These are phyloP conservation scores for Saccopteryx bilineata DNA, from an alignment of 2,113 vertebrate species.

Conservation along the genomic window DNA sequence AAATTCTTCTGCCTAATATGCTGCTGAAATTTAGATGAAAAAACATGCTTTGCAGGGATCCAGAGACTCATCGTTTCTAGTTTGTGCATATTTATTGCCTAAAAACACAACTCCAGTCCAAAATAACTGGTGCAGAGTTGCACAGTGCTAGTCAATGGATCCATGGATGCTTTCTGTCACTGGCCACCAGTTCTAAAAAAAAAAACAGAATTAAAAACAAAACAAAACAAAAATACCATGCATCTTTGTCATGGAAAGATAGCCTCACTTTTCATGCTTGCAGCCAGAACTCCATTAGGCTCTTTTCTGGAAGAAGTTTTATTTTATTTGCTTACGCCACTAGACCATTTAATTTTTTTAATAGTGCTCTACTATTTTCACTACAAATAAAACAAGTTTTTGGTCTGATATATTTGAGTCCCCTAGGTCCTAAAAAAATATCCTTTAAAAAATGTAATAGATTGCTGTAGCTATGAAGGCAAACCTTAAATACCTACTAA, in stretches of 20 bases:
- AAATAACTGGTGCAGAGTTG: conserved; percentile 36
- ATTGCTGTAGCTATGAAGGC: not conserved
- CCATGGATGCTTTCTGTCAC: conserved; percentile 43
- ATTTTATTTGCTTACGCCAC: conserved; percentile 57
- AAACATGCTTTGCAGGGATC: conserved; percentile 22
- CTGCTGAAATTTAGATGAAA: not conserved
- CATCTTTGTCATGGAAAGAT: conserved; percentile 52
- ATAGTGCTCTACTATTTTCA: conserved; percentile 12
- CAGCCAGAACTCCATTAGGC: conserved; percentile 51
- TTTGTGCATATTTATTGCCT: conserved; percentile 54
- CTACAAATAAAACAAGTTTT: conserved; percentile 54
- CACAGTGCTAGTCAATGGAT: not conserved
- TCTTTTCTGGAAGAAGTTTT: not conserved
- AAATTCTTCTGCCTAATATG: conserved; percentile 44
- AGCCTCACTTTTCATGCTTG: conserved; percentile 47
- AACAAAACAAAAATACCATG: conserved; percentile 19
- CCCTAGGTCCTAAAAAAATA: not conserved
- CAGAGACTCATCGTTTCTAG: conserved; percentile 60
- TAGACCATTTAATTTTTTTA: conserved; percentile 62
- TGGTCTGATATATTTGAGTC: conserved; percentile 33
- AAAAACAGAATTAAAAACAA: conserved; percentile 33
- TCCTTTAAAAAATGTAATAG: not conserved
- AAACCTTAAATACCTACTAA: not conserved
- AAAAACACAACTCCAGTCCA: conserved; percentile 64
- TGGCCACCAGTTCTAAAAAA: not conserved